Percentiles rank a stretch among this genome's conserved stretches.
These are phyloP conservation scores for Mamestra configurata DNA, from an alignment of 1,140 invertebrate species.

Conservation along the genomic window DNA sequence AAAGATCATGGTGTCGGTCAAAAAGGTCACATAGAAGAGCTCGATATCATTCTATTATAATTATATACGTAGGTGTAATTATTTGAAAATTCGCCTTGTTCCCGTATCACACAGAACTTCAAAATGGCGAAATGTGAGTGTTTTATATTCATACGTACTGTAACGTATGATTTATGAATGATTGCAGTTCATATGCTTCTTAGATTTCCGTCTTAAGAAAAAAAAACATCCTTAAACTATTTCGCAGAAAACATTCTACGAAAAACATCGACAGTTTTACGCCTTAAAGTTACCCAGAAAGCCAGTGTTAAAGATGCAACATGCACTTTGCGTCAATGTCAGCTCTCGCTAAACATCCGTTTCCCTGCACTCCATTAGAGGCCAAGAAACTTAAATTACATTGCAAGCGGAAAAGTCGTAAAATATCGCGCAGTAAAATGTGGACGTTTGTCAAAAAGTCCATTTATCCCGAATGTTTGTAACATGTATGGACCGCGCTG, in stretches of 20 bases:
- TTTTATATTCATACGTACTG: no score
- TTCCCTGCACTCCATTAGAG: slow-evolving; percentile 27
- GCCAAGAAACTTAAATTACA: slow-evolving; percentile 21
- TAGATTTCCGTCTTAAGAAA: no score
- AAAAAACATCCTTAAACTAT: no score
- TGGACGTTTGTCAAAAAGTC: slow-evolving; percentile 43
- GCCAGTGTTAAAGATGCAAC: slow-evolving; percentile 18
- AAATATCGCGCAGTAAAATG: slow-evolving; percentile 22
- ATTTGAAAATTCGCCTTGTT: no score
- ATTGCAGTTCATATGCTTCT: no score
- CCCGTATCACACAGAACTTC: no score
- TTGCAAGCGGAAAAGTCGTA: not conserved
- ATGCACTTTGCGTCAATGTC: slow-evolving; percentile 22
- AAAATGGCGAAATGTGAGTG: no score
- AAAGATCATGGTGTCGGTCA: no score
- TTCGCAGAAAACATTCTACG: not conserved
- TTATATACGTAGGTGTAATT: no score
- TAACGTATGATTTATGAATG: no score
- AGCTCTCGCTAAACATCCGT: not conserved
- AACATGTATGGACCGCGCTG: slow-evolving; percentile 20
- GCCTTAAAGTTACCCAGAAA: not conserved
- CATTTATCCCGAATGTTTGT: slow-evolving; percentile 24
- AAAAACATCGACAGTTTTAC: not conserved
- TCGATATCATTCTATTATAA: no score
- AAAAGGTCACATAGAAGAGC: no score